These are phyloP conservation scores for Himalopsyche japonica DNA, from an alignment of 2,888 invertebrate species.

Conservation along the genomic window DNA sequence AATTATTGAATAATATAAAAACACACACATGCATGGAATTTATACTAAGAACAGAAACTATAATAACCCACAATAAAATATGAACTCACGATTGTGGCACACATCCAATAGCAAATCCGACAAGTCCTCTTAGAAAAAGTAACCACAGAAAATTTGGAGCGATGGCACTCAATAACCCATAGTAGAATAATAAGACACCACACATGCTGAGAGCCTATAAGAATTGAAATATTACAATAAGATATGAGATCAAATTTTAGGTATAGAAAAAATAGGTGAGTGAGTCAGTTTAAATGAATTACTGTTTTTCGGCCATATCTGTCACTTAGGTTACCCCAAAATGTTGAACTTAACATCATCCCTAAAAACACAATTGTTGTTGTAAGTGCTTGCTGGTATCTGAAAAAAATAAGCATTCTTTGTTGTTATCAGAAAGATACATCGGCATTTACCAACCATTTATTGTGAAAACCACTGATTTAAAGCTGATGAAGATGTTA, in stretches of 20 bases:
- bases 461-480: no score
- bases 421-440: no score
- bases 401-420: slow-evolving; percentile 45
- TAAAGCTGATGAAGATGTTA: no score
- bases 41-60: not conserved
- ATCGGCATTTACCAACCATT: no score
- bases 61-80: not conserved
- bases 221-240: slow-evolving; percentile 6
- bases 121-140: slow-evolving; percentile 84
- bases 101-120: slow-evolving; percentile 95
- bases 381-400: slow-evolving; percentile 89
- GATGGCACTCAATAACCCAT: slow-evolving; percentile 86
- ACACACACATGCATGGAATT: not conserved
- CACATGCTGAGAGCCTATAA: slow-evolving; percentile 85
- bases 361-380: slow-evolving; percentile 94
- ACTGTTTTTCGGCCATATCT: slow-evolving; percentile 87
- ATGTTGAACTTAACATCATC: slow-evolving; percentile 96
- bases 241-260: not conserved
- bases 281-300: not conserved
- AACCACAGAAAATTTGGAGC: slow-evolving; percentile 92
- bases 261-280: slow-evolving; percentile 5
- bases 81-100: slow-evolving; percentile 92
- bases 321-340: slow-evolving; percentile 95
- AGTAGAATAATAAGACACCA: slow-evolving; percentile 87
- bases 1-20: slow-evolving; percentile 23